Conservation (phyloP, 2,113 vertebrate species). For the Columba livia region DNA sequence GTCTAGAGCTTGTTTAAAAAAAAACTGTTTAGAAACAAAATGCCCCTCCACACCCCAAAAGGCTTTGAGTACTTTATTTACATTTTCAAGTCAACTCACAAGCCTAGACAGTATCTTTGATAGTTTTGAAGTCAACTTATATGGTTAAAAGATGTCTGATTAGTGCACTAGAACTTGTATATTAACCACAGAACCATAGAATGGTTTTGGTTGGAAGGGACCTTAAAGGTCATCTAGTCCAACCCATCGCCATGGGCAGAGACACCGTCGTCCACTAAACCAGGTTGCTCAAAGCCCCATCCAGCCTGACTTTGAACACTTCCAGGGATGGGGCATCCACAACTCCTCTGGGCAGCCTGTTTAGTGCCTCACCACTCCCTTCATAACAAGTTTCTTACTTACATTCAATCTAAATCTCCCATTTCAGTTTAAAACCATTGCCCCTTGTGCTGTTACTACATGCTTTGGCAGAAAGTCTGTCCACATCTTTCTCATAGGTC, state of each 20-base stretch:
- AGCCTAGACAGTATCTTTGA: neutral
- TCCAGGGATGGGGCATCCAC: neutral
- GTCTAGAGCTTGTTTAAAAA: neutral
- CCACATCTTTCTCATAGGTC: too few species aligned
- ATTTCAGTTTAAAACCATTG: neutral
- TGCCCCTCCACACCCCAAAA: neutral
- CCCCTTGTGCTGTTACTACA: too few species aligned
- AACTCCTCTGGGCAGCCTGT: neutral
- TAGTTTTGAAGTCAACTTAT: neutral
- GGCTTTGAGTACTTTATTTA: neutral
- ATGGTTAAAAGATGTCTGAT: neutral
- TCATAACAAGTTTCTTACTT: neutral
- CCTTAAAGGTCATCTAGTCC: neutral
- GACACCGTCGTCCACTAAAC: rapidly evolving
- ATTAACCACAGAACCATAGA: neutral
- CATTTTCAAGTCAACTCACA: neutral
- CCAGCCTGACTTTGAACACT: neutral
- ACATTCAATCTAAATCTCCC: neutral
- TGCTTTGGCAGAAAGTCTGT: too few species aligned
- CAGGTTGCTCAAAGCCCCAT: neutral
- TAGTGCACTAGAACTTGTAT: neutral
- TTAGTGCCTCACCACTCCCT: neutral
- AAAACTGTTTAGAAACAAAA: neutral
- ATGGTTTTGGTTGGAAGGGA: neutral
- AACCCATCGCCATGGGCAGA: neutral